Evolutionary conservation across 2,113 vertebrate species (phyloP), one percentile per base, ranked within the genome.

Genomic region (Dinomys branickii): DNA sequence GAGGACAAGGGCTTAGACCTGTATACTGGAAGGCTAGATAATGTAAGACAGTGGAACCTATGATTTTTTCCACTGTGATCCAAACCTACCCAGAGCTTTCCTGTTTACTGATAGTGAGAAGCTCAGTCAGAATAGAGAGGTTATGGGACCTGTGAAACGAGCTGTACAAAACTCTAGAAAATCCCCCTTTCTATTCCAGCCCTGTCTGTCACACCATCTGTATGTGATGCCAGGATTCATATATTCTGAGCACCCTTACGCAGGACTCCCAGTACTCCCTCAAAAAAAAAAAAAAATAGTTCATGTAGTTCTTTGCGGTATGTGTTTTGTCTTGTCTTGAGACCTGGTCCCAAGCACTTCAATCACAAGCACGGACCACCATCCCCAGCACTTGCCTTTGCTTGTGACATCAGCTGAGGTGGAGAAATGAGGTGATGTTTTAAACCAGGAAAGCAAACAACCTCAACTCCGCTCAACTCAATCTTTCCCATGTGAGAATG

Each of bases 61-160:
- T 24, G 41, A 73, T 50, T 80, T 75, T 83, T n/a, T 20, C 83
- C 65, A 4, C 12, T 11, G 5, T 50, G n/a, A 59, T 38, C 65
- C 22, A 83, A 17, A 56, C 50, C 63, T 63, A 54, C 33, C 67
- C 50, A 5, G 33, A 38, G 9, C 20, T 30, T 75, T 86, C 73
- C 75, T 16, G 47, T 26, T 44, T 41, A 50, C 69, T 67, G 85
- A 85, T 52, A 92, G 47, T 6, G 44, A 59, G 56, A 84, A 90
- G 38, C 82, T 13, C 44, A 50, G 30, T 65, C 54, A 33, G 61
- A 38, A 61, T 0, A 94, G 17, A 65, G 61, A 16, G 73, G 4
- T 11, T 0, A 0, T 11, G 2, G 30, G 2, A 65, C 16, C 38
- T 9, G 26, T 16, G 44, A 78, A 65, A 7, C 11, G 11, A 88